Conservation (phyloP, 2,888 invertebrate genomes). For the Microctonus hyperodae region DNA sequence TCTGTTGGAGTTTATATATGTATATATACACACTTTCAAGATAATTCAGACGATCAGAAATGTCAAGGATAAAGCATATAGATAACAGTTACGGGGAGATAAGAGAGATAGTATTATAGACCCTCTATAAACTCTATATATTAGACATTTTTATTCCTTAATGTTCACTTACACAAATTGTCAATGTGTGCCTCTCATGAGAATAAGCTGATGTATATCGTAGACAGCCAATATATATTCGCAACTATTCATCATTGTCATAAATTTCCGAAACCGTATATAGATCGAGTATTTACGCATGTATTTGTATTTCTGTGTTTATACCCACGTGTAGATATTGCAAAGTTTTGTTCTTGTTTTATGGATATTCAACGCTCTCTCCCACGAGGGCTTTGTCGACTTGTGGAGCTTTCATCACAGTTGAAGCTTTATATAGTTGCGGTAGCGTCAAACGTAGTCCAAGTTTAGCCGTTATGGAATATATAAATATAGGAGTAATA, state of each 20-base stretch:
- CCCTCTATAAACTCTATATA: background rate
- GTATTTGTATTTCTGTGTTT: background rate
- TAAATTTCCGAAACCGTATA: background rate
- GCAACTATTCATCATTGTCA: background rate
- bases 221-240: background rate
- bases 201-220: background rate
- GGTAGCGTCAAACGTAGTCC: background rate
- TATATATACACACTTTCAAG: background rate
- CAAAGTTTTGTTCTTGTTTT: background rate
- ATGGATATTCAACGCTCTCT: background rate
- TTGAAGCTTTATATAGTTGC: background rate
- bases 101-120: background rate
- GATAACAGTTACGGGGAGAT: background rate
- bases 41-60: background rate
- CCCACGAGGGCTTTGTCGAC: background rate
- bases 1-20: background rate
- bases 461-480: background rate
- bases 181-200: constrained; percentile 6
- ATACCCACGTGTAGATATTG: background rate
- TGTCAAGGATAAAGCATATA: background rate
- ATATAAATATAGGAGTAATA: too few species aligned
- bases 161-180: background rate
- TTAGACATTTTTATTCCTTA: background rate
- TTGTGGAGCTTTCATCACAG: constrained; percentile 1
- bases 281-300: background rate